Evolutionary conservation across 2,888 invertebrate genomes (phyloP).

Genomic region (Lasius fuliginosus): DNA sequence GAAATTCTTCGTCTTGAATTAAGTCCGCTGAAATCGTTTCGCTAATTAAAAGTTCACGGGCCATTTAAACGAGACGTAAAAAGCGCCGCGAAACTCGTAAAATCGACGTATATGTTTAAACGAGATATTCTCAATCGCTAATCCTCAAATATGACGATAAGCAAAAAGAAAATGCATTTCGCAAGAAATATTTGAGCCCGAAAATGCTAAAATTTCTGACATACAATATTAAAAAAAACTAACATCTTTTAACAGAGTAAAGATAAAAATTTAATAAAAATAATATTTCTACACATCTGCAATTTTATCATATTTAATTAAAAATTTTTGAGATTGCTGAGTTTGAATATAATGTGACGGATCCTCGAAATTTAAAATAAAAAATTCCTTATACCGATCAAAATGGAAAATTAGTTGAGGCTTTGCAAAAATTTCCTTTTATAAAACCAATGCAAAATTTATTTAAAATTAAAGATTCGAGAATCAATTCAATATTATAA

Average conservation of each 20-base stretch:
- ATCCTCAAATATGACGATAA: background rate
- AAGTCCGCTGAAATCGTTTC: background rate
- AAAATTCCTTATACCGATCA: background rate
- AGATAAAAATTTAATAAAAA: too few species aligned
- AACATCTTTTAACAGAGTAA: too few species aligned
- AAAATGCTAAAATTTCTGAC: background rate
- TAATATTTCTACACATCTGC: background rate
- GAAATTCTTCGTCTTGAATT: slow-evolving; percentile 8
- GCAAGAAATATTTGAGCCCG: background rate
- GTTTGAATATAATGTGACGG: background rate
- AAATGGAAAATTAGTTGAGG: background rate
- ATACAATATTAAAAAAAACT: background rate
- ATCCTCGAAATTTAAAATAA: background rate
- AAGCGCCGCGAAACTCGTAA: background rate
- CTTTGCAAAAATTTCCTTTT: background rate
- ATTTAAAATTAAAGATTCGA: background rate
- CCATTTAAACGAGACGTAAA: background rate
- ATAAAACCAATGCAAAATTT: background rate
- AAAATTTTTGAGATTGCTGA: too few species aligned
- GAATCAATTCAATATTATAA: background rate
- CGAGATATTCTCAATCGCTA: background rate
- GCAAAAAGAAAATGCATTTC: background rate
- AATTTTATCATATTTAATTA: background rate
- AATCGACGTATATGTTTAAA: background rate
- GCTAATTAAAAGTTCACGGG: slow-evolving; percentile 2